phyloP scores from a whole-genome alignment of 2,888 invertebrate species.

The Iselma pallidipennis region DNA sequence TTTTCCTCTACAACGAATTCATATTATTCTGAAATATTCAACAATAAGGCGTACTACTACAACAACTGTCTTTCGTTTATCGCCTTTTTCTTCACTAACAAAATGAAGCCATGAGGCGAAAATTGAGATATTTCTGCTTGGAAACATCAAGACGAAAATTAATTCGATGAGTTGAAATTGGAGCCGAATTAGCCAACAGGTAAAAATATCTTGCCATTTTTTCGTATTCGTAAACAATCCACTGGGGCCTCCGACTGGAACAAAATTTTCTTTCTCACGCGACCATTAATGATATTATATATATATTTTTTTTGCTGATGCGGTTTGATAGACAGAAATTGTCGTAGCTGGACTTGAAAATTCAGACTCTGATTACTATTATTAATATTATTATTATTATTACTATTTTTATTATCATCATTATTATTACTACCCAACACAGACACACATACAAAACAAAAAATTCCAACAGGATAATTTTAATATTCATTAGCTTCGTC shows the following conservation, averaged over 20 bases:
- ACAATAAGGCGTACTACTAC: no score
- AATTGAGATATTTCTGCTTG: not conserved
- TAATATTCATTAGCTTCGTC: constrained; percentile 12
- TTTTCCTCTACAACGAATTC: no score
- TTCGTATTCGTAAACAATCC: constrained; percentile 14
- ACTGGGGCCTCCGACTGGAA: constrained; percentile 13
- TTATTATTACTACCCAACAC: no score
- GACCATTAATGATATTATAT: constrained; percentile 11
- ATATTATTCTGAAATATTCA: not conserved
- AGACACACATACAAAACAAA: no score
- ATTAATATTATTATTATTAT: not conserved
- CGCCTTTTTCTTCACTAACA: no score
- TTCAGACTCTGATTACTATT: not conserved
- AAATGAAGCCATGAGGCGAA: not conserved
- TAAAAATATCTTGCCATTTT: constrained; percentile 6
- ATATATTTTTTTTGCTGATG: not conserved
- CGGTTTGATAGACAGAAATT: constrained; percentile 1
- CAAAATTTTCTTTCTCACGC: constrained; percentile 27
- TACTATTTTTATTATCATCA: no score
- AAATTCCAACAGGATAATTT: constrained; percentile 9
- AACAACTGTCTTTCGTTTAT: no score
- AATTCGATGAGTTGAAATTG: constrained; percentile 8
- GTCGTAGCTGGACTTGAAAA: not conserved
- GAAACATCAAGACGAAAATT: not conserved
- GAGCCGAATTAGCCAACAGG: constrained; percentile 4